phyloP scores from a whole-genome alignment of 2,888 invertebrate genomes.

The Melipona beecheii region DNA sequence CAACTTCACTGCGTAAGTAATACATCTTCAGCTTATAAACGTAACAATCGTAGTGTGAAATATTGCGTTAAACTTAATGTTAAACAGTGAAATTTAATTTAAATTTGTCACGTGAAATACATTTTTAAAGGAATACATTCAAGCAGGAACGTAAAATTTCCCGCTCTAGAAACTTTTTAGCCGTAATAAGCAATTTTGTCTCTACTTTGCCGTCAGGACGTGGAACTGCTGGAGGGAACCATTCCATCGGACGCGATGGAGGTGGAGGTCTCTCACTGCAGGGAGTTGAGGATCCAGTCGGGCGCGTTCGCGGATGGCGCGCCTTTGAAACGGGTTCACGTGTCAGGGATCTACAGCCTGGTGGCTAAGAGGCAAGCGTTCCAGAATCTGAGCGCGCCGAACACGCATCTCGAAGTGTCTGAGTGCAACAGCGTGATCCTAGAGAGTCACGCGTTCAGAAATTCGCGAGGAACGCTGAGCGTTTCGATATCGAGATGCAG shows the following conservation, averaged over 20 bases:
- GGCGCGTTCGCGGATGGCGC: constrained; percentile 86
- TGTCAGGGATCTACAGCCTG: constrained; percentile 85
- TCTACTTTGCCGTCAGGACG: constrained; percentile 73
- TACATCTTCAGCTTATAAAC: no score
- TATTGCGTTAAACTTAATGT: no score
- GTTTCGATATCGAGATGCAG: constrained; percentile 87
- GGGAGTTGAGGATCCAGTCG: constrained; percentile 85
- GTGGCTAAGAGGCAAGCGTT: constrained; percentile 87
- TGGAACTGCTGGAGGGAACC: constrained; percentile 84
- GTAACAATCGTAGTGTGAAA: no score
- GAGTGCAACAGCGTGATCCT: constrained; percentile 87
- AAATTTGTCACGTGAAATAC: no score
- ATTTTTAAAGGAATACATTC: no score
- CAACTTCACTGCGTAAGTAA: no score
- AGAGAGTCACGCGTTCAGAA: constrained; percentile 88
- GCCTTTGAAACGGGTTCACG: constrained; percentile 86
- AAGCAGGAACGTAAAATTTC: no score
- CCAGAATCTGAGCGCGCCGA: constrained; percentile 86
- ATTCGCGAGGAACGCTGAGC: constrained; percentile 87
- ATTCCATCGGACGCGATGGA: constrained; percentile 87
- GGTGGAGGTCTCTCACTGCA: constrained; percentile 86
- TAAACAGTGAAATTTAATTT: no score
- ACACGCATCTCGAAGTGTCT: constrained; percentile 87
- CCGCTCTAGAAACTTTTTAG: no score
- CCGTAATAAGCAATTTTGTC: constrained; percentile 23